Percentiles rank a stretch among this genome's conserved stretches.
Conservation (phyloP, 2,113 vertebrate genomes). For the Phyllopteryx taeniolatus region DNA sequence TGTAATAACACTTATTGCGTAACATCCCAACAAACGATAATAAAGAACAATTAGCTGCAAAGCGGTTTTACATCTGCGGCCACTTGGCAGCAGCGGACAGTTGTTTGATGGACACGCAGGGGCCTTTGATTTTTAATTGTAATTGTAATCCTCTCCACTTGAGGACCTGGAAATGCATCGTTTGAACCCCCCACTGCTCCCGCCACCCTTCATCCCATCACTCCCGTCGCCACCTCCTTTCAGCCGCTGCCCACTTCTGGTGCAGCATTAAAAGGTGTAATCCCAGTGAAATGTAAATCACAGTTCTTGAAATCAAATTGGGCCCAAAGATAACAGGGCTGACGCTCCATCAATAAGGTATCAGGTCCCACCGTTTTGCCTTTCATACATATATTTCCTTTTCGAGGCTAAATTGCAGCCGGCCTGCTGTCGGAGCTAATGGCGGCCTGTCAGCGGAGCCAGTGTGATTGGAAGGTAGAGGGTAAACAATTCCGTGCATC, state of each 20-base stretch:
- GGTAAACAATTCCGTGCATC: constrained; percentile 82
- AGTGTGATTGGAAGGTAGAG: constrained; percentile 81
- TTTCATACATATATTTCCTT: constrained; percentile 53
- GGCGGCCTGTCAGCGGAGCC: constrained; percentile 78
- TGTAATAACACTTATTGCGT: constrained; percentile 77
- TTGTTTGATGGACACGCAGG: constrained; percentile 75
- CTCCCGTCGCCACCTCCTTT: constrained; percentile 46
- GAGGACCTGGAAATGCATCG: constrained; percentile 78
- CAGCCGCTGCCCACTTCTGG: constrained; percentile 73
- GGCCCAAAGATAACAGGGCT: constrained; percentile 81
- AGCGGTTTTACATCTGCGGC: constrained; percentile 64
- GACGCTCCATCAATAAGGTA: constrained; percentile 73
- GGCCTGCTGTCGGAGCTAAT: constrained; percentile 81
- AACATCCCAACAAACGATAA: constrained; percentile 67
- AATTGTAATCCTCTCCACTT: constrained; percentile 84
- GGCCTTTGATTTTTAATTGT: constrained; percentile 90
- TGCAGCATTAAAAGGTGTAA: constrained; percentile 87
- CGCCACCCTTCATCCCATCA: neutral
- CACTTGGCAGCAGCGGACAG: constrained; percentile 61
- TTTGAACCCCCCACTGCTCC: constrained; percentile 73
- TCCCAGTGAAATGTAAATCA: constrained; percentile 96
- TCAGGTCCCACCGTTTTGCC: constrained; percentile 49
- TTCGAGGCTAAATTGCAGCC: constrained; percentile 79
- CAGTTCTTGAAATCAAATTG: constrained; percentile 92
- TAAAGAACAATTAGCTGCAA: constrained; percentile 63